Evolutionary conservation across 1,140 invertebrate species (phyloP), one percentile per base, ranked within the genome.

Genomic region (Trichonephila clavipes): DNA sequence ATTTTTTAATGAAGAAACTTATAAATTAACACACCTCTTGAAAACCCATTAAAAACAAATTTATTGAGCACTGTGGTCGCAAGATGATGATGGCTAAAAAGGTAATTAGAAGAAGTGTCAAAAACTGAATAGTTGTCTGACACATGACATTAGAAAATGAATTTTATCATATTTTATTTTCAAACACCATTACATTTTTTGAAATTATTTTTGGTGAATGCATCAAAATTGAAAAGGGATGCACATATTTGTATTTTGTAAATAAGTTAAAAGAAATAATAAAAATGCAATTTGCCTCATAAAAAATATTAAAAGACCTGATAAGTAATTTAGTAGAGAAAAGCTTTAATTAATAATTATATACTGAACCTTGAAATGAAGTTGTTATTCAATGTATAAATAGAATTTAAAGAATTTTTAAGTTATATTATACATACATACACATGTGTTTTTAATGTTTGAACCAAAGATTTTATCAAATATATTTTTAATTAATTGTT

Each of bases 101-200:
- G 85, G 85, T 87, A 87, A 87, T 66, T 64, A 87, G 64, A 24
- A 7, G 24, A 64, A 28, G 85, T 87, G 85, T 64, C 85, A 87
- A 87, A 87, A 87, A 6, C 24, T 64, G 14, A 66, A 64, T n/a
- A 4, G 19, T 10, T 87, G 10, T 21, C 5, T 58, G n/a, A 61
- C 40, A 64, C 85, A 40, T 87, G 85, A 64, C 59, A 64, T 40
- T 87, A 64, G 14, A n/a, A 4, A 10, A 64, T 40, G n/a, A 44
- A 40, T 87, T 87, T 28, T 18, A 28, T 87, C 34, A 34, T 21
- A 40, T 34, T 77, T 77, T 77, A 12, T 77, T 64, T 34, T 40
- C 72, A 34, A 40, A 77, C 51, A 12, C 3, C 34, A 16, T 77
- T 40, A 34, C 28, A 24, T 2, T 10, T 69, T 69, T 51, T 5